Percentiles rank a stretch among this genome's conserved stretches.
These are phyloP conservation scores for Zophobas morio DNA, from an alignment of 1,140 invertebrate genomes.

Conservation along the genomic window DNA sequence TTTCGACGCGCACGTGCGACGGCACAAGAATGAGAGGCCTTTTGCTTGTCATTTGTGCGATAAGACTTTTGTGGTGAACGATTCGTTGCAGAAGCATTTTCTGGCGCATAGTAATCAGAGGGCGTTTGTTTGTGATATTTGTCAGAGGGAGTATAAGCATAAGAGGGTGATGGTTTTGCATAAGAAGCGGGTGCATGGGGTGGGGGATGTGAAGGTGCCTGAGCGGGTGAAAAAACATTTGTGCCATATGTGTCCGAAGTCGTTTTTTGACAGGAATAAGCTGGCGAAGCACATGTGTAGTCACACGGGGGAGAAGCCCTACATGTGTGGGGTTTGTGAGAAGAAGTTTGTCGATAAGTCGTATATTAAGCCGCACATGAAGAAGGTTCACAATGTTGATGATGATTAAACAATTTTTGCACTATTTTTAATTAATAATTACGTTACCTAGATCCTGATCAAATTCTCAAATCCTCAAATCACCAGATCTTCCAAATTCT, in stretches of 20 bases:
- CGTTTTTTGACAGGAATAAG: conserved; percentile 73
- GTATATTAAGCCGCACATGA: conserved; percentile 60
- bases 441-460: no score
- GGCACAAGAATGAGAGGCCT: conserved; percentile 71
- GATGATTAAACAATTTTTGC: no score
- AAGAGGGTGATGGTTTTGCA: conserved; percentile 55
- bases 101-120: conserved; percentile 59
- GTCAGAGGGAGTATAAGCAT: conserved; percentile 59
- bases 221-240: conserved; percentile 56
- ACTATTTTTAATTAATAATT: no score
- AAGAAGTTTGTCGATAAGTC: conserved; percentile 68
- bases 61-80: conserved; percentile 75
- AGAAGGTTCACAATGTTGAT: conserved; percentile 49
- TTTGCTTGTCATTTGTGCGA: conserved; percentile 82
- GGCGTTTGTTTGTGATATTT: conserved; percentile 55
- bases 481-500: no score
- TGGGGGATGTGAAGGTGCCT: conserved; percentile 49
- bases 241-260: conserved; percentile 66
- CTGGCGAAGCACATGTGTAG: conserved; percentile 76
- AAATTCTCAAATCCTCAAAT: no score
- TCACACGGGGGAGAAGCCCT: conserved; percentile 81
- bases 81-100: conserved; percentile 61
- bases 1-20: conserved; percentile 58
- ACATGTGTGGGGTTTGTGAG: conserved; percentile 75
- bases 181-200: conserved; percentile 24